A percentile compares a stretch with the other conserved stretches of the same genome.
Evolutionary conservation across 2,113 vertebrate genomes (phyloP).

Genomic region (Gallinago undulata): DNA sequence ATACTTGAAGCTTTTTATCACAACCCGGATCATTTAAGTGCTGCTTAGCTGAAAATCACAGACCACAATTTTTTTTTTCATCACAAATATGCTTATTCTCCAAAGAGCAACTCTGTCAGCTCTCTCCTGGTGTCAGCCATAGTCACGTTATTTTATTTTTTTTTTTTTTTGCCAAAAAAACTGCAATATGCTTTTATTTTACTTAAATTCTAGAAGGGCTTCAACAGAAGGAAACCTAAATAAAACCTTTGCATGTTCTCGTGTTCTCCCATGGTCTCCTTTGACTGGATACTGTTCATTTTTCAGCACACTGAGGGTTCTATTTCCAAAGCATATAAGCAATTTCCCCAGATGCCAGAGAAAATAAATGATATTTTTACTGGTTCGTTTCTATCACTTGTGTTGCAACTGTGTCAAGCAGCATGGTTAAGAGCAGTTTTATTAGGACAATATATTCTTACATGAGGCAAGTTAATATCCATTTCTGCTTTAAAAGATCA

Average conservation of each 20-base stretch:
- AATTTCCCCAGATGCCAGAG: not conserved
- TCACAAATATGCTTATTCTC: not conserved
- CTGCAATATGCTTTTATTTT: not conserved
- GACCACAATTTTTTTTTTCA: not conserved
- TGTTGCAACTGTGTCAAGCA: not conserved
- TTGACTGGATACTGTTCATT: not conserved
- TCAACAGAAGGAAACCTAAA: not conserved
- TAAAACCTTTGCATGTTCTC: not conserved
- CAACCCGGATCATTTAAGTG: not conserved
- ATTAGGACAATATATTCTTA: conserved; percentile 8
- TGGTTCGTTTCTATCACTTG: not conserved
- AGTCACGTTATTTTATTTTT: not conserved
- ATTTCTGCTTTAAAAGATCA: conserved; percentile 1
- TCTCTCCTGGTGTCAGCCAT: not conserved
- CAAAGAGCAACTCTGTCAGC: not conserved
- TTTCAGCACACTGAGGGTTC: conserved; percentile 18
- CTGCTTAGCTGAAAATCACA: not conserved
- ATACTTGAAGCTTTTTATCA: not conserved
- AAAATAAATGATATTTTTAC: conserved; percentile 10
- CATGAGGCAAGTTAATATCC: not conserved
- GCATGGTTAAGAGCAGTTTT: not conserved
- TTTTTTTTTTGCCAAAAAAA: not conserved
- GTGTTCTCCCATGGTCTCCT: not conserved
- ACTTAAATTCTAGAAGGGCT: not conserved
- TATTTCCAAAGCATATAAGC: conserved; percentile 31